Conservation (phyloP, 2,888 invertebrate genomes). For the Pilophorus perplexus region DNA sequence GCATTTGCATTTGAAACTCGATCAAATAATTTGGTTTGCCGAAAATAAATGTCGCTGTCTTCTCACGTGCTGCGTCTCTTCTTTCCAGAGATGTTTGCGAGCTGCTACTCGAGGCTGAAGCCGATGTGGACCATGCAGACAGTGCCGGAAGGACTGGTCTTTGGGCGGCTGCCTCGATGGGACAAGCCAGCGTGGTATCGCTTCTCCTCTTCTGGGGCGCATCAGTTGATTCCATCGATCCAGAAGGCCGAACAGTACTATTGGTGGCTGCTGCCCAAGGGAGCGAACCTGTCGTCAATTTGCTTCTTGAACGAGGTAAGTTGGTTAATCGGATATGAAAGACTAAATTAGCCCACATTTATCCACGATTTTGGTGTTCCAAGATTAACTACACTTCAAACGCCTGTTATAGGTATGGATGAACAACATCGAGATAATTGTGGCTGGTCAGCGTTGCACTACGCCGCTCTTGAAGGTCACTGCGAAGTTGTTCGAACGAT, state of each 20-base stretch:
- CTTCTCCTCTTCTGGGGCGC: constrained; percentile 92
- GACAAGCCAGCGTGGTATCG: constrained; percentile 81
- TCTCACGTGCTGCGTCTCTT: no score
- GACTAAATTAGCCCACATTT: no score
- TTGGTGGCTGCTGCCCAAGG: constrained; percentile 83
- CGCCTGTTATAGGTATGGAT: constrained; percentile 65
- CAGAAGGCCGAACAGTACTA: constrained; percentile 86
- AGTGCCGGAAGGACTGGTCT: constrained; percentile 77
- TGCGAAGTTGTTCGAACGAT: constrained; percentile 76
- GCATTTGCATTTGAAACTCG: no score
- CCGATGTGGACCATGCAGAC: constrained; percentile 86
- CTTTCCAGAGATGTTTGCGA: constrained; percentile 74
- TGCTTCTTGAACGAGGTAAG: constrained; percentile 75
- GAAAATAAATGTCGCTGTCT: no score
- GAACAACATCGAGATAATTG: constrained; percentile 89
- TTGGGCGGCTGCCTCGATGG: constrained; percentile 91
- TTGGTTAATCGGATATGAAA: no score
- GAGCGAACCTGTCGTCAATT: constrained; percentile 78
- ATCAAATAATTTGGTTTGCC: no score
- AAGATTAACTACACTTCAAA: no score
- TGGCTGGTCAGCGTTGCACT: constrained; percentile 96
- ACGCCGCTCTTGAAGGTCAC: constrained; percentile 92
- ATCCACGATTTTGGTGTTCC: no score
- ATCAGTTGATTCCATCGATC: constrained; percentile 90
- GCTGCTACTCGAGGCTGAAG: constrained; percentile 83